Base-by-base conservation (phyloP, 2,113 vertebrate species). In the Burhinus bistriatus region DNA sequence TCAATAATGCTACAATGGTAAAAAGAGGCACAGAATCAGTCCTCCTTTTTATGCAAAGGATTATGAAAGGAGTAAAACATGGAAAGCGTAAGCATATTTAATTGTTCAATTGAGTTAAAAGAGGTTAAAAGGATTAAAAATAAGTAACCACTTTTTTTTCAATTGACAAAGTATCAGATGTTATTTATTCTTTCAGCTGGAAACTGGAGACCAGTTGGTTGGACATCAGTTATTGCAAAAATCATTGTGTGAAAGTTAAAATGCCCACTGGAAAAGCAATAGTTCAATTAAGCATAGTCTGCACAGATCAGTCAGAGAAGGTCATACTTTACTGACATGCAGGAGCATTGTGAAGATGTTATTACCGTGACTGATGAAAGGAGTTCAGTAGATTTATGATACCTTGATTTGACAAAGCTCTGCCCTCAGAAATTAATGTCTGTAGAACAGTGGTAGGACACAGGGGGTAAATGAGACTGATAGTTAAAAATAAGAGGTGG, bases 221-320 rank as follows among this genome's bases (percentile, higher is more conserved):
- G 49, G 91, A 62, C 21, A 20, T 83, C 87, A 94, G 49, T 26
- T 95, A 14, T 44, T 83, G 90, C 89, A 79, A 80, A 97, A 93
- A 52, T 59, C 61, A 32, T 70, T 62, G 68, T 83, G 54, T 94
- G 75, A 82, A 92, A 89, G 71, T 66, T 93, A 57, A 94, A 93
- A 94, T 94, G 77, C 42, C 45, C 38, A 21, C 68, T 92, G 86
- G 73, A 95, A 79, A 97, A 77, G 73, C 89, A 86, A 86, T 25
- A 91, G 91, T 96, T 95, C 93, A 87, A 92, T 75, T 81, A 97
- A 96, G 68, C 52, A 70, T 2, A 89, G 38, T 26, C 44, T 68
- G 73, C 59, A 92, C 40, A 38, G 36, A 95, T 96, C 68, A 89
- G 54, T 73, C 49, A 91, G 27, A 86, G 90, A 54, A 96, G 89